These are phyloP conservation scores for Conus canariensis DNA, from an alignment of 2,888 invertebrate genomes.

Conservation along the genomic window DNA sequence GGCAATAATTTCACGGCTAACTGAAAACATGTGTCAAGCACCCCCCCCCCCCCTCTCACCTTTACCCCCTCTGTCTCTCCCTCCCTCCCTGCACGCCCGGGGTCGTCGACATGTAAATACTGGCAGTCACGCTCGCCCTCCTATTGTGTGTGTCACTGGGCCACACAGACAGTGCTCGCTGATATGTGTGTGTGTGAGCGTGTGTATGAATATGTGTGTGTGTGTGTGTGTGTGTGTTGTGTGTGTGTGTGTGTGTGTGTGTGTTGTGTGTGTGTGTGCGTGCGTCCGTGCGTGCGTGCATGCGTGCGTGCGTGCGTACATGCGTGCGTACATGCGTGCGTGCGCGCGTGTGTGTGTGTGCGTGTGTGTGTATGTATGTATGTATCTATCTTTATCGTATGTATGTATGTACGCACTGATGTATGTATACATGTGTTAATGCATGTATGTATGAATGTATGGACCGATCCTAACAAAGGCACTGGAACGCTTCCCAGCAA, in stretches of 20 bases:
- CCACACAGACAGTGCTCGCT: background rate
- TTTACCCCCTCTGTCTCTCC: background rate
- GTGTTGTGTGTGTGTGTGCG: background rate
- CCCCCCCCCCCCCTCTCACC: background rate
- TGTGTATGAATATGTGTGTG: conserved; percentile 23
- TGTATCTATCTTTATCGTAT: too few relatives aligned
- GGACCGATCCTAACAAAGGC: too few relatives aligned
- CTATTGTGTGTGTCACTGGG: background rate
- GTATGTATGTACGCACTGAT: too few relatives aligned
- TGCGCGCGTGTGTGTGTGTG: background rate
- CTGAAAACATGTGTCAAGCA: too few relatives aligned
- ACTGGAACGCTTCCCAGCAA: too few relatives aligned
- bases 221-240: background rate
- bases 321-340: background rate
- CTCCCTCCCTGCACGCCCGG: background rate
- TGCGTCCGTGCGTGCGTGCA: background rate
- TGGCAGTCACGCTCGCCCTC: conserved; percentile 14
- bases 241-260: background rate
- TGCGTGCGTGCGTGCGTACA: background rate
- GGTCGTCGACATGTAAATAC: background rate
- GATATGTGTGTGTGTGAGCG: background rate
- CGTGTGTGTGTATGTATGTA: background rate
- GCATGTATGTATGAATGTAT: too few relatives aligned
- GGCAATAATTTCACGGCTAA: too few relatives aligned
- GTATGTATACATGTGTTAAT: too few relatives aligned